These are phyloP conservation scores for Bubo blakistoni DNA, from an alignment of 2,113 vertebrate species.

Conservation along the genomic window DNA sequence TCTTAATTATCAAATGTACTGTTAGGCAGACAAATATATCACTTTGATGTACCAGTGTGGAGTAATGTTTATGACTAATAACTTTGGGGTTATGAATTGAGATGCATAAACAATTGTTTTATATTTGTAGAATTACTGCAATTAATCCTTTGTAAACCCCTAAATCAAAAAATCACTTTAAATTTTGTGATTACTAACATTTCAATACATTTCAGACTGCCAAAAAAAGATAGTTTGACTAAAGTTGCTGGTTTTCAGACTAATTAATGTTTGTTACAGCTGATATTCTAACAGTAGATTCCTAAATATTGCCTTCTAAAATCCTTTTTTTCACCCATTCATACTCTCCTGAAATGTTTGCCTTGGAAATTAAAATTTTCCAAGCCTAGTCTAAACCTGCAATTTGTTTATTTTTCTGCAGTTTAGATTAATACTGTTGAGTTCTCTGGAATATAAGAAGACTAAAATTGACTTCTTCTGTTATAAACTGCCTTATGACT, in stretches of 20 bases:
- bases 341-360: background rate
- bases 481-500: background rate
- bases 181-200: background rate
- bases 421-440: background rate
- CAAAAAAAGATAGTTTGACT: background rate
- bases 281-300: background rate
- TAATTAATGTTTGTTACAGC: background rate
- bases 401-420: background rate
- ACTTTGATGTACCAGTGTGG: background rate
- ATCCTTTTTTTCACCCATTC: background rate
- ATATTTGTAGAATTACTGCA: background rate
- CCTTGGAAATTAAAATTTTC: background rate
- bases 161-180: background rate
- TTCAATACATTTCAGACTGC: background rate
- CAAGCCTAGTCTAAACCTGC: background rate
- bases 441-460: background rate
- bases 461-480: background rate
- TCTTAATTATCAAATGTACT: background rate
- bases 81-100: background rate
- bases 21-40: background rate
- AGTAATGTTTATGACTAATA: background rate
- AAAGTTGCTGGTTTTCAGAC: background rate
- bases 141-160: background rate
- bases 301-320: background rate
- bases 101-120: background rate